These are phyloP conservation scores for Sebastes cheni DNA, from an alignment of 2,797 vertebrate species.

Conservation along the genomic window DNA sequence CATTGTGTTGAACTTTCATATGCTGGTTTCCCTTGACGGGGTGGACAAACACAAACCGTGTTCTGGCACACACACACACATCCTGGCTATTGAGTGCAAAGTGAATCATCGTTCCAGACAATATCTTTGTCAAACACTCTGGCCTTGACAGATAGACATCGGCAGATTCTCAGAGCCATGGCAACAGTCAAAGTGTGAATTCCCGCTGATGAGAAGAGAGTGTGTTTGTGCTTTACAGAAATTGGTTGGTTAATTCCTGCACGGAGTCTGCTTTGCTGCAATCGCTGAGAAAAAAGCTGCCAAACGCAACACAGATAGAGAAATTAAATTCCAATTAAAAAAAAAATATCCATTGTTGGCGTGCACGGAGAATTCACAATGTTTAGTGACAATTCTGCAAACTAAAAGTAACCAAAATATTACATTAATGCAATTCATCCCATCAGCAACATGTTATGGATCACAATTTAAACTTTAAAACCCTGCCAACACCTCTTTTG, in stretches of 20 bases:
- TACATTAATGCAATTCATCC: not conserved
- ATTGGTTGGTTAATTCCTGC: slow-evolving; percentile 64
- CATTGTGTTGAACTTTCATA: slow-evolving; percentile 72
- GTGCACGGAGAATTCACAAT: not conserved
- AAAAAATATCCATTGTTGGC: slow-evolving; percentile 12
- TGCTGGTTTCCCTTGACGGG: slow-evolving; percentile 57
- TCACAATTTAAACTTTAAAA: slow-evolving; percentile 36
- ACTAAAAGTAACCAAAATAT: not conserved
- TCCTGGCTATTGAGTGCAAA: slow-evolving; percentile 58
- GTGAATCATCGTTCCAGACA: slow-evolving; percentile 76
- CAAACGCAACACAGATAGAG: slow-evolving; percentile 29
- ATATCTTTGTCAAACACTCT: slow-evolving; percentile 79
- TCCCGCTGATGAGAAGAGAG: slow-evolving; percentile 57
- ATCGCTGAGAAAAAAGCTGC: slow-evolving; percentile 30
- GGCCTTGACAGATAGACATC: slow-evolving; percentile 77
- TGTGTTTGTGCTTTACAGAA: slow-evolving; percentile 64
- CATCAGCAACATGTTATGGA: slow-evolving; percentile 5
- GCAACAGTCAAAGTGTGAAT: slow-evolving; percentile 79
- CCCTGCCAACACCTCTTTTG: slow-evolving; percentile 13
- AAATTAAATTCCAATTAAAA: slow-evolving; percentile 25
- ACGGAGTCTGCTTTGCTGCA: slow-evolving; percentile 13
- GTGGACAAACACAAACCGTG: slow-evolving; percentile 57
- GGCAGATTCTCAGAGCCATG: slow-evolving; percentile 80
- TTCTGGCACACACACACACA: slow-evolving; percentile 26
- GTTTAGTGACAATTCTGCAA: not conserved